A percentile compares a stretch with the other conserved stretches of the same genome.
Evolutionary conservation across 1,140 invertebrate genomes (phyloP).

Genomic region (Drosophila sucinea): DNA sequence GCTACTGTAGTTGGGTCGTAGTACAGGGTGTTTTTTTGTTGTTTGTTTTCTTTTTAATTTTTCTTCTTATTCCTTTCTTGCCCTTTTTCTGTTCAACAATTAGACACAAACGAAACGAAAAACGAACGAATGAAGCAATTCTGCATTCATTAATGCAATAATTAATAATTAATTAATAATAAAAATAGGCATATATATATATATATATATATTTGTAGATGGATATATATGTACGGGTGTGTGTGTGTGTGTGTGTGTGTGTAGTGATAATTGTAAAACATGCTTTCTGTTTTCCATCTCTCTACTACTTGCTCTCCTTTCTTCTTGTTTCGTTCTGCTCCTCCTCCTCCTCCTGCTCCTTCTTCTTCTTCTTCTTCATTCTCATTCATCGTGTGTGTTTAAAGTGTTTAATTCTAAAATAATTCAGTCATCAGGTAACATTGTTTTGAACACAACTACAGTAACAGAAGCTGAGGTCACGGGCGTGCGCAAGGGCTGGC

Average conservation of each 20-base stretch:
- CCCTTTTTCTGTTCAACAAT: conserved; percentile 1
- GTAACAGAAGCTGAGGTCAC: conserved; percentile 81
- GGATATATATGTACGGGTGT: conserved; percentile 31
- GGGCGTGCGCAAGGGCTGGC: conserved; percentile 48
- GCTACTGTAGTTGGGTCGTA: conserved; percentile 28
- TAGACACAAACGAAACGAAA: conserved; percentile 37
- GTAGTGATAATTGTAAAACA: conserved; percentile 67
- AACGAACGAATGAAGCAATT: conserved; percentile 52
- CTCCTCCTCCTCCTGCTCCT: background rate
- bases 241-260: conserved; percentile 23
- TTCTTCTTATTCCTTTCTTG: background rate
- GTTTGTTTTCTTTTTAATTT: background rate
- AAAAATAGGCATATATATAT: conserved; percentile 43
- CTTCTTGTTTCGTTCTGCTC: background rate
- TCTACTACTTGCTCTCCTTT: background rate
- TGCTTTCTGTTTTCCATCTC: conserved; percentile 41
- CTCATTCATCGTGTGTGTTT: background rate
- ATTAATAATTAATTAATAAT: conserved; percentile 55
- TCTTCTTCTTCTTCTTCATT: background rate
- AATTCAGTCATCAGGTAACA: conserved; percentile 84
- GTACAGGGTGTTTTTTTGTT: conserved; percentile 41
- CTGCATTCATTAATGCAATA: conserved; percentile 71
- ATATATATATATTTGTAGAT: conserved; percentile 25
- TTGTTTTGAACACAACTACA: conserved; percentile 84
- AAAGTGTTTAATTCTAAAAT: conserved; percentile 76